A percentile compares a stretch with the other conserved stretches of the same genome.
These are phyloP conservation scores for Hycleus cichorii DNA, from an alignment of 1,140 invertebrate species.

Conservation along the genomic window DNA sequence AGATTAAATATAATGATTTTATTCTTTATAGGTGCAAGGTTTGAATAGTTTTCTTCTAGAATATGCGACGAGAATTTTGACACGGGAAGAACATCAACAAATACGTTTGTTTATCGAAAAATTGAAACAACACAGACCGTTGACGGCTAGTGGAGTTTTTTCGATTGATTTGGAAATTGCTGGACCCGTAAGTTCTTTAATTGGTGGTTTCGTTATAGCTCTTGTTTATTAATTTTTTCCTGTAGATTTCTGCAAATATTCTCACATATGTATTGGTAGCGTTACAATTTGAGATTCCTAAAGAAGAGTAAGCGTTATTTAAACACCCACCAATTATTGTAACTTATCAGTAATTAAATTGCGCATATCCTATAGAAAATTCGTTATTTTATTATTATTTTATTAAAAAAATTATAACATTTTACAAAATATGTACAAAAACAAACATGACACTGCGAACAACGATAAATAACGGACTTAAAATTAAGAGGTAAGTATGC, in stretches of 20 bases:
- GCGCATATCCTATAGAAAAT: not conserved
- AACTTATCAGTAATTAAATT: not conserved
- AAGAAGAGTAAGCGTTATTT: constrained; percentile 19
- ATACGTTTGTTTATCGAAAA: constrained; percentile 34
- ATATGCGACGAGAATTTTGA: constrained; percentile 32
- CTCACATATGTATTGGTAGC: constrained; percentile 37
- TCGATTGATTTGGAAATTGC: constrained; percentile 33
- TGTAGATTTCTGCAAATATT: constrained; percentile 37
- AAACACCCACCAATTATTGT: too few relatives aligned
- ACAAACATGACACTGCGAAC: constrained; percentile 17
- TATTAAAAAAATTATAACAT: constrained; percentile 5
- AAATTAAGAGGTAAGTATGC: constrained; percentile 16
- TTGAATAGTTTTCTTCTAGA: constrained; percentile 32
- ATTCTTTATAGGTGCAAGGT: constrained; percentile 20
- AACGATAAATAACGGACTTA: constrained; percentile 24
- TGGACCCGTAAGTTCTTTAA: constrained; percentile 27
- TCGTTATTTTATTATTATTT: not conserved
- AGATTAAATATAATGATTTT: not conserved
- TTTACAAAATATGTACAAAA: constrained; percentile 24
- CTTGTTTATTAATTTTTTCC: constrained; percentile 6
- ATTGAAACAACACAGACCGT: constrained; percentile 28
- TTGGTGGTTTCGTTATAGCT: not conserved
- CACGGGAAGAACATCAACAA: constrained; percentile 31
- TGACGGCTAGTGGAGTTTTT: constrained; percentile 35
- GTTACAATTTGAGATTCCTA: constrained; percentile 35